phyloP scores from a whole-genome alignment of 2,797 vertebrate genomes.

The Setipinna tenuifilis region DNA sequence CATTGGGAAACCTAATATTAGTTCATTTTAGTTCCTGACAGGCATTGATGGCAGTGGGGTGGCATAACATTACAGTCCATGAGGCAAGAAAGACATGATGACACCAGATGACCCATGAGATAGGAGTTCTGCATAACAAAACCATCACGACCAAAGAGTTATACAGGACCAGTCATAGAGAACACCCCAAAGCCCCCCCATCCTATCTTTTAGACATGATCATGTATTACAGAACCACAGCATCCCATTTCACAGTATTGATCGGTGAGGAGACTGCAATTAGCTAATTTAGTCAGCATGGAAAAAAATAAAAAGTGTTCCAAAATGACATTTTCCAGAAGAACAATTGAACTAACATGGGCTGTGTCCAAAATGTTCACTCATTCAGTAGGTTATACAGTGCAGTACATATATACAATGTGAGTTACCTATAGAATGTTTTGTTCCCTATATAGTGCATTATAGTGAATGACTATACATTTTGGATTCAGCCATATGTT shows the following conservation, averaged over 20 bases:
- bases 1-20: background rate
- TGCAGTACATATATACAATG: too few relatives aligned
- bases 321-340: too few relatives aligned
- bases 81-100: background rate
- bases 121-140: background rate
- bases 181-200: too few relatives aligned
- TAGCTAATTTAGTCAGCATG: background rate
- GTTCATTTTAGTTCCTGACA: background rate
- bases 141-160: background rate
- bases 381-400: too few relatives aligned
- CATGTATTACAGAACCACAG: background rate
- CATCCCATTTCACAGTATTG: background rate
- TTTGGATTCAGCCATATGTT: too few relatives aligned
- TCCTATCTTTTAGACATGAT: background rate
- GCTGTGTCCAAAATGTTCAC: too few relatives aligned
- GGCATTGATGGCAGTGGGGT: background rate
- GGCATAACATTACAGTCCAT: background rate
- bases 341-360: too few relatives aligned
- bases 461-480: too few relatives aligned
- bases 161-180: background rate
- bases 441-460: too few relatives aligned
- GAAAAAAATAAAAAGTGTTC: background rate
- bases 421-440: too few relatives aligned
- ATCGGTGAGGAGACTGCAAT: background rate
- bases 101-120: background rate